phyloP scores from a whole-genome alignment of 2,113 vertebrate species.

The Toxotes jaculatrix region DNA sequence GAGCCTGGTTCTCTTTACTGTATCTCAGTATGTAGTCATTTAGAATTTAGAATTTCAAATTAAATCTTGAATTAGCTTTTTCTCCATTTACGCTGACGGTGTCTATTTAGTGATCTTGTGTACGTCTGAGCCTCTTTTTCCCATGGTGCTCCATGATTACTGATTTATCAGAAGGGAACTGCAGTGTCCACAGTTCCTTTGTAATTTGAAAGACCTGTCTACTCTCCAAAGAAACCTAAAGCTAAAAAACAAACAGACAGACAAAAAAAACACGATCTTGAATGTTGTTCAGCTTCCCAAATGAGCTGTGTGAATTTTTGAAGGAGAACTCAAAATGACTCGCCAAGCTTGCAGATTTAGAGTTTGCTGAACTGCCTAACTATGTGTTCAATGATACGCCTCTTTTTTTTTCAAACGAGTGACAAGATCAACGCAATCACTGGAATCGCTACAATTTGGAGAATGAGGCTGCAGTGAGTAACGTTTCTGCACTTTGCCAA shows the following conservation, averaged over 20 bases:
- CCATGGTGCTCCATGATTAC: neutral
- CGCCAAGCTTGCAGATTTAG: neutral
- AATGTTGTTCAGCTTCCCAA: conserved; percentile 9
- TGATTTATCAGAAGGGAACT: neutral
- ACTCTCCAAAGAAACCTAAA: neutral
- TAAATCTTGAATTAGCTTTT: conserved; percentile 9
- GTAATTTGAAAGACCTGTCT: neutral
- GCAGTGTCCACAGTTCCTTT: neutral
- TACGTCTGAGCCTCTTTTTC: neutral
- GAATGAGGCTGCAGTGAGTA: neutral
- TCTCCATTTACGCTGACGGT: neutral
- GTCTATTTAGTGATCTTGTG: neutral
- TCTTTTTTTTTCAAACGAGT: neutral
- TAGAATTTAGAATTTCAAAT: conserved; percentile 12
- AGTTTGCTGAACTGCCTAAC: neutral
- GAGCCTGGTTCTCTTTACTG: conserved; percentile 10
- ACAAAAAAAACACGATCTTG: too few relatives aligned
- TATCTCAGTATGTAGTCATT: conserved; percentile 11
- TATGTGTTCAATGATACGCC: neutral
- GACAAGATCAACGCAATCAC: neutral
- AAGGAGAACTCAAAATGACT: neutral
- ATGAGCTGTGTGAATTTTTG: neutral
- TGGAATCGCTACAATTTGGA: neutral
- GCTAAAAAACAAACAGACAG: neutral
- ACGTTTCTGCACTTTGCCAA: neutral